Conservation (phyloP, 2,797 vertebrate genomes). For the Bradypodion pumilum region DNA sequence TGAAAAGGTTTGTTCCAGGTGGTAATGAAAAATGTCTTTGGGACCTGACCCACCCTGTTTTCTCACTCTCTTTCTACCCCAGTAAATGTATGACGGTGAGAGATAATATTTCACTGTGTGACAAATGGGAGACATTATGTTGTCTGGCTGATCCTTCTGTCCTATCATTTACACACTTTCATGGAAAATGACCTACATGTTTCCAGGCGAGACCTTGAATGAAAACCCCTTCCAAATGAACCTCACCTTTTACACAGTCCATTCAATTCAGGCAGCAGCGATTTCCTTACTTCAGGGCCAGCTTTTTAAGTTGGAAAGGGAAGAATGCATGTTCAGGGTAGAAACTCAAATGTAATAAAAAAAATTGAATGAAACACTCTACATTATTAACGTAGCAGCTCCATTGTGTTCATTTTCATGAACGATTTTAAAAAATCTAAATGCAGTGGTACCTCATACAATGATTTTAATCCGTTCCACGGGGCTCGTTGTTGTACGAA, state of each 20-base stretch:
- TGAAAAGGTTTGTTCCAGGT: not conserved
- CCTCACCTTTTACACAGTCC: not conserved
- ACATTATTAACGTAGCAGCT: not conserved
- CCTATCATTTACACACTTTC: not conserved
- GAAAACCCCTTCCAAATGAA: not conserved
- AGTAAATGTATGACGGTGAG: not conserved
- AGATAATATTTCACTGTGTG: not conserved
- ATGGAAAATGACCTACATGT: not conserved
- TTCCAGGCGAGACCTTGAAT: not conserved
- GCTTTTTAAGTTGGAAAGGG: not conserved
- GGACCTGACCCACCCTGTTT: not conserved
- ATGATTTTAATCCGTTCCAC: too few relatives aligned
- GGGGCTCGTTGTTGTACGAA: too few relatives aligned
- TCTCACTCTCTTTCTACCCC: not conserved
- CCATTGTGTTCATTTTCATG: not conserved
- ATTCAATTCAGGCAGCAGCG: not conserved
- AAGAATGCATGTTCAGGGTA: not conserved
- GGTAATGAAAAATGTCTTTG: too few relatives aligned
- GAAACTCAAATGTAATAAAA: not conserved
- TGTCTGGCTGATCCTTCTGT: not conserved
- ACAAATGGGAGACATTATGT: not conserved
- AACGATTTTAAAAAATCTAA: not conserved
- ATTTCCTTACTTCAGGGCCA: conserved; percentile 4
- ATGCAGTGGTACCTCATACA: too few relatives aligned
- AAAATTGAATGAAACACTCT: not conserved